Percentiles rank a stretch among this genome's conserved stretches.
Conservation (phyloP, 2,797 vertebrate genomes). For the Nyctalus aviator region DNA sequence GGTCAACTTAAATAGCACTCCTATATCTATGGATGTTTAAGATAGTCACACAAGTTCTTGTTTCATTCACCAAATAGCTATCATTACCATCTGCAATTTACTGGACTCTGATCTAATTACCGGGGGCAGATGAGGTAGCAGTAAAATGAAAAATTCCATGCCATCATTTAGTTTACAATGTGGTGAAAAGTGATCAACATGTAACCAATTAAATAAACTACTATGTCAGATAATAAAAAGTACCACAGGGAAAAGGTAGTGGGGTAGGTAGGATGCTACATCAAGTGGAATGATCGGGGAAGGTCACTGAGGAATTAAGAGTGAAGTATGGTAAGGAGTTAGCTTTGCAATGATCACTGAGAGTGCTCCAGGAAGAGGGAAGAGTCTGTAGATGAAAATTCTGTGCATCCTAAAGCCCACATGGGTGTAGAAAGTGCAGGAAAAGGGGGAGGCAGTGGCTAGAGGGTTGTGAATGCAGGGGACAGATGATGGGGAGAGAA, state of each 20-base stretch:
- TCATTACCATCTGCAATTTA: background rate
- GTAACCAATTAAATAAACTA: background rate
- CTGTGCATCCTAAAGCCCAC: background rate
- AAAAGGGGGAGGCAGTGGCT: accelerated
- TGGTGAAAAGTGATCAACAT: background rate
- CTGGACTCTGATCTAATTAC: background rate
- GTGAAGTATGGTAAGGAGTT: background rate
- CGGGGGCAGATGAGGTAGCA: accelerated
- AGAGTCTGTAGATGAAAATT: background rate
- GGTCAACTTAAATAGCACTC: background rate
- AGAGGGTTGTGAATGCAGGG: background rate
- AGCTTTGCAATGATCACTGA: background rate
- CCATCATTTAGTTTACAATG: background rate
- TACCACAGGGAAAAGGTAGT: background rate
- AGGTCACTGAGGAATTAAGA: background rate
- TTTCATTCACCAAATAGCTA: background rate
- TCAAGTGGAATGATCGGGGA: background rate
- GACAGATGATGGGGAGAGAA: accelerated
- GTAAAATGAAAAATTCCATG: background rate
- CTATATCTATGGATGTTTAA: background rate
- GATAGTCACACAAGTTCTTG: background rate
- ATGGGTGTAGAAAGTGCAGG: background rate
- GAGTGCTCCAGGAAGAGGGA: background rate
- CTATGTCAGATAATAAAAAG: background rate
- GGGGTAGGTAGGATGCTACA: background rate